Base-by-base conservation (phyloP, 2,113 vertebrate species). In the Sphyrna mokarran region DNA sequence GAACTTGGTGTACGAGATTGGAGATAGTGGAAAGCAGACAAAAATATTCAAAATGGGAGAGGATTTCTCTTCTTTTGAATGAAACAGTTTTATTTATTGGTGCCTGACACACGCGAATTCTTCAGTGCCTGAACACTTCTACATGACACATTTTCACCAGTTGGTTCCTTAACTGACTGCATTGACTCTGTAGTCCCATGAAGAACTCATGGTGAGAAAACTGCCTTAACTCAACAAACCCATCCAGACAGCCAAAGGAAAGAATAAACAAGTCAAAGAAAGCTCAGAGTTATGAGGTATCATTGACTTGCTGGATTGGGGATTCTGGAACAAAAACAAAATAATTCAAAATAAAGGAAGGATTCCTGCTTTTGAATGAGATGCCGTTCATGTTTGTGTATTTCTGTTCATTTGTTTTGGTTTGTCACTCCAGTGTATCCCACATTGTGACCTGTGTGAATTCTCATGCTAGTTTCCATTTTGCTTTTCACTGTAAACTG, bases 11-110 rank as follows among this genome's bases (percentile, higher is more conserved):
- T 99, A 97, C 96, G 97, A 96, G 23, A 97, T 98, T 66, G 98
- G 98, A 20, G 97, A 98, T 95, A 96, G 97, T 29, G 98, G 98
- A 78, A 97, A 96, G 90, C 98, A 97, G 43, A 97, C 98, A 95
- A 99, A 98, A 97, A 98, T 98, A 0, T 99, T 98, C 66, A 97
- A 98, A 78, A 98, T 98, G 96, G 98, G 98, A 2, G 98, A 98
- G 96, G 97, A 97, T 96, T 98, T 70, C 68, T 61, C 93, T 23
- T n/a, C 91, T 13, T 94, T 48, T 70, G 66, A 94, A 23, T 94
- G 90, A 93, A 29, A 23, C 18, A 16, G 33, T 26, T 13, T 33
- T 94, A 63, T 13, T 33, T 94, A 63, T 91, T 33, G 58, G 29
- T 61, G 29, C 29, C 29, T 63, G 87, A 5, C 29, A 29, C 26